Percentiles rank a stretch among this genome's conserved stretches.
phyloP scores from a whole-genome alignment of 1,140 invertebrate species.

The Neodiprion fabricii region DNA sequence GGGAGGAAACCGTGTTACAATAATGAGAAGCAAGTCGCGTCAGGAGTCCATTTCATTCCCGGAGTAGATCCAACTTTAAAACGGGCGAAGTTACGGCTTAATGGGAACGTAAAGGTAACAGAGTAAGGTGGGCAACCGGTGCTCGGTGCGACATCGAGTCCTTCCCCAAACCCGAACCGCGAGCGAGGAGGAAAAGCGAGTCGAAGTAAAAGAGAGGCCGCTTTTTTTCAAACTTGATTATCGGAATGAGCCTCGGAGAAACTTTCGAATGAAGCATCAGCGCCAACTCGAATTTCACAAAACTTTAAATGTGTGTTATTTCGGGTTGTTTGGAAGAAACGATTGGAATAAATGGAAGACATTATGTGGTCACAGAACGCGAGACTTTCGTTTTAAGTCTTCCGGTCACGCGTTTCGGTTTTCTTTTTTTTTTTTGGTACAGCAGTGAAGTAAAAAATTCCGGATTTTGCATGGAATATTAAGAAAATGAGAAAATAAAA shows the following conservation, averaged over 20 bases:
- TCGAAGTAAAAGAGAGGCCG: constrained; percentile 35
- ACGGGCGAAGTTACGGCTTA: constrained; percentile 29
- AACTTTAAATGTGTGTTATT: no score
- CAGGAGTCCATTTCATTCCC: background rate
- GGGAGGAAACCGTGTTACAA: constrained; percentile 1
- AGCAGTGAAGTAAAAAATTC: no score
- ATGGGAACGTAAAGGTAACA: constrained; percentile 32
- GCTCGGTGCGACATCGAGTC: background rate
- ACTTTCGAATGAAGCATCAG: background rate
- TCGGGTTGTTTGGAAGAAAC: no score
- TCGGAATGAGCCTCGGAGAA: constrained; percentile 33
- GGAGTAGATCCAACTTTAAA: constrained; percentile 2
- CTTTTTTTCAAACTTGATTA: constrained; percentile 57
- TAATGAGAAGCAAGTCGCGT: constrained; percentile 3
- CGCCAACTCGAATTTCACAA: no score
- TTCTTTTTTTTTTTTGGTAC: no score
- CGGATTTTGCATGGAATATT: no score
- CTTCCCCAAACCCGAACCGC: background rate
- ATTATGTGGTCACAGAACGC: no score
- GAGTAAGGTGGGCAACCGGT: constrained; percentile 13
- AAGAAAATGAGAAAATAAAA: no score
- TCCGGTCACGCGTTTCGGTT: no score
- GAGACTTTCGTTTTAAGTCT: no score
- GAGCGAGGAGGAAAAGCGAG: background rate
- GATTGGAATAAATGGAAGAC: no score